phyloP scores from a whole-genome alignment of 2,888 invertebrate genomes.

The Autographa gamma region DNA sequence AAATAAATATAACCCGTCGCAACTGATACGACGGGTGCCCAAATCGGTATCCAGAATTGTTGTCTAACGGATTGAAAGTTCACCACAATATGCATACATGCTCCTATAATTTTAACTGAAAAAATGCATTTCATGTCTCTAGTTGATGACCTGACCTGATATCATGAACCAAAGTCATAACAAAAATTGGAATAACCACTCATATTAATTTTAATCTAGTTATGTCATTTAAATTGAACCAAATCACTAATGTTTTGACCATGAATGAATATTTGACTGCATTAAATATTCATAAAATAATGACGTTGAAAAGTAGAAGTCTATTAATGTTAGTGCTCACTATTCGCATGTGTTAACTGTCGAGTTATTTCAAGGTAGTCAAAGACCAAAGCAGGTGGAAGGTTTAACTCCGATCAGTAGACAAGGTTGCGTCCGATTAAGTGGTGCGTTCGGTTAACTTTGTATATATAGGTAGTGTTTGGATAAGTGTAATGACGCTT shows the following conservation, averaged over 20 bases:
- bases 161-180: neutral
- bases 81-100: no score
- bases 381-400: slow-evolving; percentile 18
- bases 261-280: slow-evolving; percentile 36
- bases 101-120: no score
- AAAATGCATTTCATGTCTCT: neutral
- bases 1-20: no score
- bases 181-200: slow-evolving; percentile 16
- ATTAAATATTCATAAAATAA: slow-evolving; percentile 29
- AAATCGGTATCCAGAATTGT: no score
- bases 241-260: slow-evolving; percentile 29
- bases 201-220: slow-evolving; percentile 7
- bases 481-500: slow-evolving; percentile 17
- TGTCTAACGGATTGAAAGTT: no score
- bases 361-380: slow-evolving; percentile 42
- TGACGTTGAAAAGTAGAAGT: slow-evolving; percentile 31
- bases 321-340: slow-evolving; percentile 19
- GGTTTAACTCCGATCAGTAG: slow-evolving; percentile 34
- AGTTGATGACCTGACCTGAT: neutral
- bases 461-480: slow-evolving; percentile 6
- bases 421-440: slow-evolving; percentile 35
- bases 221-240: slow-evolving; percentile 11
- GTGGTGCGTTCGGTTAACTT: slow-evolving; percentile 17
- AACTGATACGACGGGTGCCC: no score
- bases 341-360: slow-evolving; percentile 14